A percentile compares a stretch with the other conserved stretches of the same genome.
Evolutionary conservation across 2,888 invertebrate species (phyloP).

Genomic region (Eupithecia inturbata): DNA sequence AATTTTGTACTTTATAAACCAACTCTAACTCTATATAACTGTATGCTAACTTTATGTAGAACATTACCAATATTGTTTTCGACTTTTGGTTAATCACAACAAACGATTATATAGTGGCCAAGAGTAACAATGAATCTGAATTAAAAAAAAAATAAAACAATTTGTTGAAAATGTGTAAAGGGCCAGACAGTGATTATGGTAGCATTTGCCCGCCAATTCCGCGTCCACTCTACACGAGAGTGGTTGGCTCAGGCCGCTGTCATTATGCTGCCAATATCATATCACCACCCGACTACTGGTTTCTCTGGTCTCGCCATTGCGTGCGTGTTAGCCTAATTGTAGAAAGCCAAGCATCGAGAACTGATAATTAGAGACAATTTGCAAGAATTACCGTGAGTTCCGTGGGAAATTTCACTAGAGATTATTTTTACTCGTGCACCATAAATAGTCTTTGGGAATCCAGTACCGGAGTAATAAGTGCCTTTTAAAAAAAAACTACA

Average conservation of each 20-base stretch:
- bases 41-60: background rate
- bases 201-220: slow-evolving; percentile 16
- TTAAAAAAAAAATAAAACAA: slow-evolving; percentile 13
- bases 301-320: slow-evolving; percentile 67
- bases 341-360: slow-evolving; percentile 71
- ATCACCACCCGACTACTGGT: slow-evolving; percentile 73
- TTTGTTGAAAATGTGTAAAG: slow-evolving; percentile 26
- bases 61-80: background rate
- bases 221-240: slow-evolving; percentile 55
- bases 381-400: slow-evolving; percentile 43
- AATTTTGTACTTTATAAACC: background rate
- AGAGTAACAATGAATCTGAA: background rate
- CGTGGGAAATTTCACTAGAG: slow-evolving; percentile 41
- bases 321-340: slow-evolving; percentile 76
- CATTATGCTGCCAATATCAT: slow-evolving; percentile 72
- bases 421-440: slow-evolving; percentile 41
- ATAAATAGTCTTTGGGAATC: background rate
- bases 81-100: background rate
- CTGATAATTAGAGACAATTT: slow-evolving; percentile 71
- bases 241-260: slow-evolving; percentile 51
- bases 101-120: background rate
- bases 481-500: background rate
- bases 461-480: background rate
- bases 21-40: background rate
- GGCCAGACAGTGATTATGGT: slow-evolving; percentile 9